Conservation (phyloP, 30 jellyfish, hydroid and myxozoan species). For the Morbakka virulenta region DNA sequence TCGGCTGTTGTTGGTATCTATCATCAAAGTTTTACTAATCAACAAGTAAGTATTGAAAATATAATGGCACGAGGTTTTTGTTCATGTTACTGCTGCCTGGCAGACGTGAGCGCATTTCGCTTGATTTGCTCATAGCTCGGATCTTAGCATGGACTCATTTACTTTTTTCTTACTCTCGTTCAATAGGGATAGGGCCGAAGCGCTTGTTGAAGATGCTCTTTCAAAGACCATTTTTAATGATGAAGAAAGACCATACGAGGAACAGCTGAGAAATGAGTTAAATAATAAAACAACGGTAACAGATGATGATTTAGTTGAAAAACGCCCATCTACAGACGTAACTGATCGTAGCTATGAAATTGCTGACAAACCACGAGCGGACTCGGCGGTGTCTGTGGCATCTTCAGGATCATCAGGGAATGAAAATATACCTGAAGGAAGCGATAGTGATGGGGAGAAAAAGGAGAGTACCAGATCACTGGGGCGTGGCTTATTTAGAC, state of each 20-base stretch:
- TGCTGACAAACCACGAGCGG: constrained; percentile 26
- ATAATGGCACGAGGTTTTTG: no score
- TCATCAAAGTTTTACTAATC: no score
- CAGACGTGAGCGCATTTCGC: no score
- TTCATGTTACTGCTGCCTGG: no score
- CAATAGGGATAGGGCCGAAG: constrained; percentile 61
- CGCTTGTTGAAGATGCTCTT: constrained; percentile 40
- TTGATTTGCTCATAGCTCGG: neutral
- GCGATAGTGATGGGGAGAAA: constrained; percentile 7
- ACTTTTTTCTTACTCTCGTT: neutral
- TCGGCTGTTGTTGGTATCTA: no score
- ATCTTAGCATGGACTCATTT: neutral
- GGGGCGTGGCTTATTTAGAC: constrained; percentile 26
- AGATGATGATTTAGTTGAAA: neutral
- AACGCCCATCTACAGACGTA: neutral
- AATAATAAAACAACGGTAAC: neutral
- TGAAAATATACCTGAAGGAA: constrained; percentile 10
- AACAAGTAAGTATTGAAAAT: no score
- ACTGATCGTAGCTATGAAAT: constrained; percentile 49
- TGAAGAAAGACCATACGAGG: neutral
- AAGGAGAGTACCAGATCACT: neutral
- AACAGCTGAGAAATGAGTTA: no score
- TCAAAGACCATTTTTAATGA: constrained; percentile 68
- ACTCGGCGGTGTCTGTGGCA: constrained; percentile 42
- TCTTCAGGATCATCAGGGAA: constrained; percentile 35